A percentile compares a stretch with the other conserved stretches of the same genome.
phyloP scores from a whole-genome alignment of 2,113 vertebrate genomes.

The Rhegmatorhina hoffmannsi region DNA sequence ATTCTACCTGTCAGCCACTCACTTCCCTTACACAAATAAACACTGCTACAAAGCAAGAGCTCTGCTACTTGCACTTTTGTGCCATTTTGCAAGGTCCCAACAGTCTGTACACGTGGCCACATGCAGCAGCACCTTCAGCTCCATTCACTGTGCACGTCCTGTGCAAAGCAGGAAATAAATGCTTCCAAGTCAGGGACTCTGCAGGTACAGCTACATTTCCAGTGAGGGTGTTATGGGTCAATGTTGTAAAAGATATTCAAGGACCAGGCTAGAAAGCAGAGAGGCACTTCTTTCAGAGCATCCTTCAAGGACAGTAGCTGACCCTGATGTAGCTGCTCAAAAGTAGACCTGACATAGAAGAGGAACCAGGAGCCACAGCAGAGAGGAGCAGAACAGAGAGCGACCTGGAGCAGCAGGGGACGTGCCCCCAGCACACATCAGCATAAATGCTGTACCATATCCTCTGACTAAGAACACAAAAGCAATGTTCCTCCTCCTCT shows the following conservation, averaged over 20 bases:
- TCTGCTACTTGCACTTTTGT: neutral
- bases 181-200: neutral
- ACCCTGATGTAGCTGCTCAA: neutral
- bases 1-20: neutral
- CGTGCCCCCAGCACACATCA: neutral
- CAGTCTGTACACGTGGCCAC: neutral
- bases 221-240: neutral
- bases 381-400: neutral
- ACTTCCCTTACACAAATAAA: neutral
- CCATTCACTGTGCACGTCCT: neutral
- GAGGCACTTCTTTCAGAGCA: neutral
- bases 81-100: neutral
- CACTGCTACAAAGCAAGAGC: neutral
- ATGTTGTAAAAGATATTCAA: neutral
- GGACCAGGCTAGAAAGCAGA: neutral
- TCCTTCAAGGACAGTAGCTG: neutral
- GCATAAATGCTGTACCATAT: neutral
- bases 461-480: neutral
- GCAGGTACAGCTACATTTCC: neutral
- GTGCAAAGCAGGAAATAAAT: neutral
- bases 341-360: neutral
- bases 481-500: neutral
- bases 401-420: neutral
- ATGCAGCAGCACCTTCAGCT: neutral
- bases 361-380: neutral